phyloP scores from a whole-genome alignment of 2,888 invertebrate species.

The Galerucella nymphaeae region DNA sequence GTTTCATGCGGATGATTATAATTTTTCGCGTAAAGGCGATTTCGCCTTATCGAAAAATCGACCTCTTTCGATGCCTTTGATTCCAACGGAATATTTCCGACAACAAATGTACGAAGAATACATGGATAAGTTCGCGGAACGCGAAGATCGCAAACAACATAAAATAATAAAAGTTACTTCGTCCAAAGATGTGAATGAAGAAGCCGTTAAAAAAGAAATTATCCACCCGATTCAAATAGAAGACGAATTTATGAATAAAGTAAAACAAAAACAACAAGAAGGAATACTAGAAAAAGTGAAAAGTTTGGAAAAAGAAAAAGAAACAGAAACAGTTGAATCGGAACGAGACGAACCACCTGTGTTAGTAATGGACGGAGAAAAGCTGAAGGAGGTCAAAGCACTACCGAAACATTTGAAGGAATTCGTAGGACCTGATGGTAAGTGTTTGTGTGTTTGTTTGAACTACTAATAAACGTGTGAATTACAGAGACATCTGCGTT shows the following conservation, averaged over 20 bases:
- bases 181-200: constrained; percentile 46
- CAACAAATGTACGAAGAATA: constrained; percentile 89
- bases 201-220: constrained; percentile 51
- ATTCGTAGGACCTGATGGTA: constrained; percentile 69
- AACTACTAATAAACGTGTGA: constrained; percentile 34
- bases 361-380: constrained; percentile 75
- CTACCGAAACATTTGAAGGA: constrained; percentile 84
- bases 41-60: constrained; percentile 58
- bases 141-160: constrained; percentile 81
- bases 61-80: constrained; percentile 60
- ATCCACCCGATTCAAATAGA: constrained; percentile 71
- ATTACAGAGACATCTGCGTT: constrained; percentile 24
- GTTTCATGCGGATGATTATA: constrained; percentile 65
- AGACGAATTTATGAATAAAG: constrained; percentile 81
- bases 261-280: constrained; percentile 77
- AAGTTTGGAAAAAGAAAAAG: constrained; percentile 50
- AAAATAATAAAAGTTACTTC: constrained; percentile 84
- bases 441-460: constrained; percentile 26
- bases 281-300: constrained; percentile 50
- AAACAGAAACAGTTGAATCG: constrained; percentile 29
- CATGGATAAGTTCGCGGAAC: constrained; percentile 80
- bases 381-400: constrained; percentile 72
- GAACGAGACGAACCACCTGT: constrained; percentile 56
- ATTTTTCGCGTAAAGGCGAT: constrained; percentile 66
- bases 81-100: constrained; percentile 77